Conservation (phyloP, 2,888 invertebrate genomes). For the Apamea anceps region DNA sequence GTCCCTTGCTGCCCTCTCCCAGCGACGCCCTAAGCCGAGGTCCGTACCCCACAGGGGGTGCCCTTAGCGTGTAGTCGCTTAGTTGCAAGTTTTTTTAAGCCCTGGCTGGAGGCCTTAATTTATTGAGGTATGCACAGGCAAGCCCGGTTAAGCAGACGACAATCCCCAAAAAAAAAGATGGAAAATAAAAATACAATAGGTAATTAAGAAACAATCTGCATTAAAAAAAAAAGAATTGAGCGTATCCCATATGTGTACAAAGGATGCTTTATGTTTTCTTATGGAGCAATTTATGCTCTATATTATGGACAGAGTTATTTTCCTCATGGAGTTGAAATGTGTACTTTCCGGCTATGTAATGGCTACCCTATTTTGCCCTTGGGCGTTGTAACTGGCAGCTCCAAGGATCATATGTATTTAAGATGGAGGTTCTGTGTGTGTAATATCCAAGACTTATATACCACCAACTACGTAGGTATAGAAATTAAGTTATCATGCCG, state of each 20-base stretch:
- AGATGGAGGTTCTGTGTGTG: constrained; percentile 15
- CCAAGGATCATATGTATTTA: constrained; percentile 27
- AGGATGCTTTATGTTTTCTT: constrained; percentile 7
- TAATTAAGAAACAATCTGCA: no score
- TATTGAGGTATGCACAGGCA: no score
- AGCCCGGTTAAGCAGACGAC: no score
- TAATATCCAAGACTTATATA: constrained; percentile 9
- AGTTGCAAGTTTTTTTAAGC: no score
- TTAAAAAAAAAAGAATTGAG: no score
- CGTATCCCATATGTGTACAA: not conserved
- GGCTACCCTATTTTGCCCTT: constrained; percentile 44
- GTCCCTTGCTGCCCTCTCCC: no score
- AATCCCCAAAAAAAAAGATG: no score
- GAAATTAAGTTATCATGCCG: not conserved
- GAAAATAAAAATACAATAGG: no score
- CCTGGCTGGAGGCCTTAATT: no score
- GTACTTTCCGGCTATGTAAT: constrained; percentile 25
- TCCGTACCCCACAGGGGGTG: no score
- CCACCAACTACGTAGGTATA: not conserved
- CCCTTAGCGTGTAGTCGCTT: no score
- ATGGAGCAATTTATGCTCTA: not conserved
- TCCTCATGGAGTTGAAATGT: constrained; percentile 21
- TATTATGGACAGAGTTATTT: constrained; percentile 31
- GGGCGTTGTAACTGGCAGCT: constrained; percentile 22
- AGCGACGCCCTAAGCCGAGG: no score